Percentiles rank a stretch among this genome's conserved stretches.
phyloP scores from a whole-genome alignment of 2,888 invertebrate species.

The Dorcus hopei region DNA sequence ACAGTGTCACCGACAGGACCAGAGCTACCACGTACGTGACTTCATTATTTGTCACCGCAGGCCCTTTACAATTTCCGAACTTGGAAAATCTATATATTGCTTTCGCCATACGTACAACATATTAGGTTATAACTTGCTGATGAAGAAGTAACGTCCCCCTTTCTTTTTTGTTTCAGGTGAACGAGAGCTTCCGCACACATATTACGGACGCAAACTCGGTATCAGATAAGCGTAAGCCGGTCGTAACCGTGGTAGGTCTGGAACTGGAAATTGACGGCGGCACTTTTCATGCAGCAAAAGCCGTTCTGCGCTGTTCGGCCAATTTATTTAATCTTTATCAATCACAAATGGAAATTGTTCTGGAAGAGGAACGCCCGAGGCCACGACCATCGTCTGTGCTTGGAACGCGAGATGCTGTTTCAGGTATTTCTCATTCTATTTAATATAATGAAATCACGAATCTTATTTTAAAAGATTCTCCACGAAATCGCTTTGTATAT shows the following conservation, averaged over 20 bases:
- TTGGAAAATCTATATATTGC: neutral
- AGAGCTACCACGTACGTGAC: conserved; percentile 21
- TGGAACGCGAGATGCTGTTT: conserved; percentile 52
- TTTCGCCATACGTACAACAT: no score
- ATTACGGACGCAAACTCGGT: conserved; percentile 28
- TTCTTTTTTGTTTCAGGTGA: conserved; percentile 35
- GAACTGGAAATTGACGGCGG: conserved; percentile 62
- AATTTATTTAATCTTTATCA: conserved; percentile 67
- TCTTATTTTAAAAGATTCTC: conserved; percentile 6
- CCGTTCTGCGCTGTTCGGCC: conserved; percentile 65
- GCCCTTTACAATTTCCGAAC: conserved; percentile 7
- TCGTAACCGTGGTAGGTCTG: conserved; percentile 44
- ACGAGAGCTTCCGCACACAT: conserved; percentile 32
- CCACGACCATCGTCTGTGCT: conserved; percentile 72
- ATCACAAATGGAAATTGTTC: conserved; percentile 58
- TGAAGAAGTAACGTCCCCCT: no score
- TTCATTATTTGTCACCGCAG: conserved; percentile 23
- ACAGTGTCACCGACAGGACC: conserved; percentile 16
- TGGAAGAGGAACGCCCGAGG: conserved; percentile 72
- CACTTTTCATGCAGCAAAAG: conserved; percentile 63
- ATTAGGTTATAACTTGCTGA: neutral
- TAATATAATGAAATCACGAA: neutral
- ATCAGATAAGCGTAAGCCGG: conserved; percentile 31
- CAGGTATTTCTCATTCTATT: conserved; percentile 22
- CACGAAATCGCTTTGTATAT: neutral